These are phyloP conservation scores for Drosophila nr. perissopoda DNA, from an alignment of 2,888 invertebrate species.

Conservation along the genomic window DNA sequence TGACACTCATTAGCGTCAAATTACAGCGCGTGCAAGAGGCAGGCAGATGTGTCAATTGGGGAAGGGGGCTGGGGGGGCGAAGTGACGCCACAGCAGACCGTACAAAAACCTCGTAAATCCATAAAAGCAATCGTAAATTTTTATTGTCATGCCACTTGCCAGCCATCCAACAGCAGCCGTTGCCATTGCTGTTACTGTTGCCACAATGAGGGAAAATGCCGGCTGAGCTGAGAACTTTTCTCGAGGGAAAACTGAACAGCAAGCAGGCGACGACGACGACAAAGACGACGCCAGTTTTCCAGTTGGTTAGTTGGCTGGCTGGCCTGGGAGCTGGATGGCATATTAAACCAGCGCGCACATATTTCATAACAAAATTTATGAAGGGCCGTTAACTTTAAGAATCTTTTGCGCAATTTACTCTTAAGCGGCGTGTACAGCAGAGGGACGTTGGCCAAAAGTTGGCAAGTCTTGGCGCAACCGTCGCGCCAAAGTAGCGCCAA, in stretches of 20 bases:
- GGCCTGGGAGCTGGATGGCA: constrained; percentile 65
- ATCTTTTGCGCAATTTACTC: constrained; percentile 79
- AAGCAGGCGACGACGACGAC: constrained; percentile 24
- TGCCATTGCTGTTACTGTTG: constrained; percentile 14
- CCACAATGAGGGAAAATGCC: constrained; percentile 42
- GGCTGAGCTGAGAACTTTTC: constrained; percentile 75
- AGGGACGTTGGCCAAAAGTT: constrained; percentile 35
- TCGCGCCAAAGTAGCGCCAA: constrained; percentile 78
- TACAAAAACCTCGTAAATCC: constrained; percentile 75
- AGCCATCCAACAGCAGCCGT: constrained; percentile 30
- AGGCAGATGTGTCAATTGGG: constrained; percentile 8
- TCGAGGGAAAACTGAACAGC: constrained; percentile 70
- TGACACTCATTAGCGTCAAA: constrained; percentile 81
- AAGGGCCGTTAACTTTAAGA: constrained; percentile 82
- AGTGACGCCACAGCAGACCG: constrained; percentile 17
- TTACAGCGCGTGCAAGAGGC: constrained; percentile 60
- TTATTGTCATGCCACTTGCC: constrained; percentile 79
- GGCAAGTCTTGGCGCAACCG: constrained; percentile 32
- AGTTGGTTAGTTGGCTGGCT: constrained; percentile 44
- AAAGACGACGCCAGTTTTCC: constrained; percentile 44
- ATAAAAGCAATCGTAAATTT: constrained; percentile 81
- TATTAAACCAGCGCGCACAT: constrained; percentile 78
- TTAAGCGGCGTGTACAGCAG: constrained; percentile 17
- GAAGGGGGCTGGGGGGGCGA: background rate
- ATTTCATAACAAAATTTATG: constrained; percentile 82